Percentiles rank a stretch among this genome's conserved stretches.
Evolutionary conservation across 2,888 invertebrate species (phyloP).

Genomic region (Agrochola circellaris): DNA sequence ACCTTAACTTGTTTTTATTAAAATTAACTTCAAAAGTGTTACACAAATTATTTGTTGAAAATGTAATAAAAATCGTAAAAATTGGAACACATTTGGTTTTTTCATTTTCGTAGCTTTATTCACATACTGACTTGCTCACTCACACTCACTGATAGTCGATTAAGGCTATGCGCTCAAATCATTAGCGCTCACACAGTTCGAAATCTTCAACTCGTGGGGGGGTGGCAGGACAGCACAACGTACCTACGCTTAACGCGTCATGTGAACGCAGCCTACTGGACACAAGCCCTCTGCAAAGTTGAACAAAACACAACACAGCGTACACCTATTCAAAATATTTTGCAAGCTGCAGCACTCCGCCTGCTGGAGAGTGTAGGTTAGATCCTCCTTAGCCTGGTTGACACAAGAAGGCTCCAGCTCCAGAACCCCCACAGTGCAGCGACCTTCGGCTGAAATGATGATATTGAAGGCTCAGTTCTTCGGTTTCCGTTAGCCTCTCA

Average conservation of each 20-base stretch:
- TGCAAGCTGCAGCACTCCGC: neutral
- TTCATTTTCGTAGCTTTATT: neutral
- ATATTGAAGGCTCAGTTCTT: neutral
- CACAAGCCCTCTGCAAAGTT: neutral
- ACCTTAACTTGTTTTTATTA: too few species aligned
- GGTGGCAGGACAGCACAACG: neutral
- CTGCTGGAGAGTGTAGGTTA: neutral
- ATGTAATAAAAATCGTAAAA: conserved; percentile 1
- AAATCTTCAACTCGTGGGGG: too few species aligned
- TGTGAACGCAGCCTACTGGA: neutral
- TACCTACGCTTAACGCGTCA: too few species aligned
- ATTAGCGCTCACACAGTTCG: neutral
- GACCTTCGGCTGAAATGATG: neutral
- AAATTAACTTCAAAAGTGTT: too few species aligned
- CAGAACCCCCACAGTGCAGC: neutral
- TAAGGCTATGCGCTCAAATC: neutral
- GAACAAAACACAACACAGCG: neutral
- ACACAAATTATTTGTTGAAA: neutral
- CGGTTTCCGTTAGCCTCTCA: too few species aligned
- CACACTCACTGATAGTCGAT: neutral
- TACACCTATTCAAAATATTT: neutral
- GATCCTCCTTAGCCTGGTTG: neutral
- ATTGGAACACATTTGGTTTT: neutral
- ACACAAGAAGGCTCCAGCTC: neutral
- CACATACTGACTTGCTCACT: neutral